Evolutionary conservation across 2,113 vertebrate species (phyloP), one percentile per base, ranked within the genome.

Genomic region (Lophotis ruficrista): DNA sequence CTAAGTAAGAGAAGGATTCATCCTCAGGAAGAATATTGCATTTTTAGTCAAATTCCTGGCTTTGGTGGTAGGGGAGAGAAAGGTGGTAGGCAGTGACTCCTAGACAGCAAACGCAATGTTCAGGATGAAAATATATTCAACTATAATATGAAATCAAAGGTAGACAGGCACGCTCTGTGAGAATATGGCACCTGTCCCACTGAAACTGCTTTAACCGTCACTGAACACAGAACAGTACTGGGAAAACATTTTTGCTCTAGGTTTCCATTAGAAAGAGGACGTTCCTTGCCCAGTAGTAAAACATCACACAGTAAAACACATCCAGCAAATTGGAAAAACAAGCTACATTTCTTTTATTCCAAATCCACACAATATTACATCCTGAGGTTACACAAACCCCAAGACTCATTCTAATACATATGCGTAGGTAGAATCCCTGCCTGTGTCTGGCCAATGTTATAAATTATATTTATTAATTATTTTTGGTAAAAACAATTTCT

Each of bases 401-500:
- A 38, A 30, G 43, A 68, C 60, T 51, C 3, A 1, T 27, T 54
- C 56, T 61, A 37, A 30, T 20, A 37, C n/a, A 33, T 12, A 14
- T 4, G 18, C 86, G 57, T 37, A 23, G 92, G 94, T 7, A 95
- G 86, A 56, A 89, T 54, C 79, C 73, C 94, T 82, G 61, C 96
- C 94, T 33, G 72, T 12, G 72, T 95, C 90, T 69, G 65, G 31
- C 45, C 70, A 22, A 1, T 16, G 31, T 19, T 88, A 78, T 19
- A 76, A 88, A 58, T 66, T 7, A 56, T 3, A 56, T 7, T 38
- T 3, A 21, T 28, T 9, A 50, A 64, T 78, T 79, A 69, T 14
- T 60, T 83, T 41, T 35, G 35, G 60, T 51, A 38, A 56, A 72
- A 85, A 37, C 21, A 6, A 6, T 43, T 64, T 47, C 25, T 68